Evolutionary conservation across 2,888 invertebrate genomes (phyloP).

Genomic region (Dioctria rufipes): DNA sequence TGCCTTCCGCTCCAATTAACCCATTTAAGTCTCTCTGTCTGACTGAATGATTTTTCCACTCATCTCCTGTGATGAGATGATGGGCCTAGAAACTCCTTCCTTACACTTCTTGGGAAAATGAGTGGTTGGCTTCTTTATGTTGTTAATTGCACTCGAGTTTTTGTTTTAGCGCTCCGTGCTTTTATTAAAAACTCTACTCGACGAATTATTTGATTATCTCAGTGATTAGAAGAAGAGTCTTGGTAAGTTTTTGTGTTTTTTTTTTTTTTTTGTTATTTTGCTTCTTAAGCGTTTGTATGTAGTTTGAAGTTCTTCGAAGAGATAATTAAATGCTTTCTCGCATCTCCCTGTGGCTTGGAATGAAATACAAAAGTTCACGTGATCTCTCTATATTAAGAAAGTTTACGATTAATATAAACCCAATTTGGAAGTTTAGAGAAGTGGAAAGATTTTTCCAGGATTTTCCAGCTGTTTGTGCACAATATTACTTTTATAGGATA

Average conservation of each 20-base stretch:
- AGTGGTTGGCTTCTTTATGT: slow-evolving; percentile 5
- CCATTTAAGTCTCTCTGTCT: slow-evolving; percentile 29
- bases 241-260: not conserved
- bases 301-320: too few species aligned
- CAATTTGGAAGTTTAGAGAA: too few species aligned
- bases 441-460: too few species aligned
- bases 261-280: not conserved
- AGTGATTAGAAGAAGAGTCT: slow-evolving; percentile 10
- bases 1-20: slow-evolving; percentile 50
- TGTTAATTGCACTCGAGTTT: slow-evolving; percentile 10
- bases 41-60: slow-evolving; percentile 28
- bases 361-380: too few species aligned
- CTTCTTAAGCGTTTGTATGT: not conserved
- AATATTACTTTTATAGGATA: too few species aligned
- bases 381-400: too few species aligned
- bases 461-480: too few species aligned
- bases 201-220: slow-evolving; percentile 35
- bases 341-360: too few species aligned
- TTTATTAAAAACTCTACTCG: slow-evolving; percentile 37
- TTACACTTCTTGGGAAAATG: not conserved
- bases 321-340: too few species aligned
- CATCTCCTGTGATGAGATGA: slow-evolving; percentile 7
- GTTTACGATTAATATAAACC: too few species aligned
- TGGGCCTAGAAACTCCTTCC: not conserved
- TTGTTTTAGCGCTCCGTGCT: not conserved